Percentiles rank a stretch among this genome's conserved stretches.
Conservation (phyloP, 2,888 invertebrate genomes). For the Protonemura montana region DNA sequence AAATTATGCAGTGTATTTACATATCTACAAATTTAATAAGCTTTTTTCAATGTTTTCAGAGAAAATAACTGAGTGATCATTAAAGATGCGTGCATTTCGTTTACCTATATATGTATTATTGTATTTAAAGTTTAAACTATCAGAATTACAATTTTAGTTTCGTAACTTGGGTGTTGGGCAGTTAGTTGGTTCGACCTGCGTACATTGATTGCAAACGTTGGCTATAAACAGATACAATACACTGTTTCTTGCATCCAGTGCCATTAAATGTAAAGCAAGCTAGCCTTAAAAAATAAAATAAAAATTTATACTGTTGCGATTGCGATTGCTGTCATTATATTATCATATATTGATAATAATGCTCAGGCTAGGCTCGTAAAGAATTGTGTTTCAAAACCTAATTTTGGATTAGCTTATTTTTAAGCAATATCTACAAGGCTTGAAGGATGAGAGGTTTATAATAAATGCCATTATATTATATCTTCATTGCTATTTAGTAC, state of each 20-base stretch:
- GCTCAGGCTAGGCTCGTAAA: background rate
- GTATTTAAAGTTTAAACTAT: background rate
- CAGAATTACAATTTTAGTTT: background rate
- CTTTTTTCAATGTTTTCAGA: background rate
- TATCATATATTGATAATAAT: background rate
- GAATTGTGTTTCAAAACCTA: background rate
- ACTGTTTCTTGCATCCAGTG: background rate
- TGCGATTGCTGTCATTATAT: background rate
- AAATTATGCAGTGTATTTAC: background rate
- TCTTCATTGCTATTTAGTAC: background rate
- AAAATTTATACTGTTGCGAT: background rate
- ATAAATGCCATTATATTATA: background rate
- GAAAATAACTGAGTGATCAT: background rate
- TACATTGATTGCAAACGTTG: background rate
- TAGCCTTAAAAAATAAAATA: background rate
- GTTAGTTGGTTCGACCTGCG: background rate
- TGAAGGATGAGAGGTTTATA: background rate
- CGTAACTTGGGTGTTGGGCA: background rate
- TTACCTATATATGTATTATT: slow-evolving; percentile 12
- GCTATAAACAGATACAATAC: background rate
- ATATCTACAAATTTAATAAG: background rate
- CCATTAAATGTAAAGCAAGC: background rate
- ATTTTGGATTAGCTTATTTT: background rate
- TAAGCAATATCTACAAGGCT: background rate
- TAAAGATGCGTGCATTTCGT: background rate